Evolutionary conservation across 53 echinoderm and acorn worm genomes (phyloP).

Genomic region (Paelopatides confundens): DNA sequence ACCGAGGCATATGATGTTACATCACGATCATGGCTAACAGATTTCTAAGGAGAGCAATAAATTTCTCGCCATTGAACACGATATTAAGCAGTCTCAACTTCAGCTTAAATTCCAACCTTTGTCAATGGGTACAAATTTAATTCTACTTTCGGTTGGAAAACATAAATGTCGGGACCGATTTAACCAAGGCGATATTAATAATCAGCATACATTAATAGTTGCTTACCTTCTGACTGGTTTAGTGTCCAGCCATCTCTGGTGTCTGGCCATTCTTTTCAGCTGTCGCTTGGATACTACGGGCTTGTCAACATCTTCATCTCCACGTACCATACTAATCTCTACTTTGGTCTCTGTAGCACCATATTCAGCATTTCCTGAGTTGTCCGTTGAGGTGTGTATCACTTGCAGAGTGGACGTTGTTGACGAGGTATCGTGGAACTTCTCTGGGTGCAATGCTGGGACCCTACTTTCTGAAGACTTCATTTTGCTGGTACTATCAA

Average conservation of each 20-base stretch:
- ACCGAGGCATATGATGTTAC: too few relatives aligned
- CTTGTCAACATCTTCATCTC: background rate
- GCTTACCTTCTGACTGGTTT: slow-evolving; percentile 17
- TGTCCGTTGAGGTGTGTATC: background rate
- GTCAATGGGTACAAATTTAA: too few relatives aligned
- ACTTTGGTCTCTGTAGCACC: background rate
- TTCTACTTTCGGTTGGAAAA: too few relatives aligned
- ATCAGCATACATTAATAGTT: too few relatives aligned
- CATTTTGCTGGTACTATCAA: background rate
- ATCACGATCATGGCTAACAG: too few relatives aligned
- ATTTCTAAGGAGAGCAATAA: too few relatives aligned
- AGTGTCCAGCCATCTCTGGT: slow-evolving; percentile 14
- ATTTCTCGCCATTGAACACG: too few relatives aligned
- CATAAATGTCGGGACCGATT: too few relatives aligned
- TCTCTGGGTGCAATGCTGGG: background rate
- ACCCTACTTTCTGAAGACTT: background rate
- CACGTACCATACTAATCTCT: background rate
- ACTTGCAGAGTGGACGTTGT: background rate
- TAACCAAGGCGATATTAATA: too few relatives aligned
- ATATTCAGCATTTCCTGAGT: background rate
- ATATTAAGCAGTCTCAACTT: too few relatives aligned
- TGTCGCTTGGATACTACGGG: slow-evolving; percentile 19
- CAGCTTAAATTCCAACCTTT: too few relatives aligned
- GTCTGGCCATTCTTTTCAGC: slow-evolving; percentile 23
- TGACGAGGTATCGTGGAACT: background rate